Evolutionary conservation across 2,888 invertebrate genomes (phyloP).

Genomic region (Micoletzkya japonica): DNA sequence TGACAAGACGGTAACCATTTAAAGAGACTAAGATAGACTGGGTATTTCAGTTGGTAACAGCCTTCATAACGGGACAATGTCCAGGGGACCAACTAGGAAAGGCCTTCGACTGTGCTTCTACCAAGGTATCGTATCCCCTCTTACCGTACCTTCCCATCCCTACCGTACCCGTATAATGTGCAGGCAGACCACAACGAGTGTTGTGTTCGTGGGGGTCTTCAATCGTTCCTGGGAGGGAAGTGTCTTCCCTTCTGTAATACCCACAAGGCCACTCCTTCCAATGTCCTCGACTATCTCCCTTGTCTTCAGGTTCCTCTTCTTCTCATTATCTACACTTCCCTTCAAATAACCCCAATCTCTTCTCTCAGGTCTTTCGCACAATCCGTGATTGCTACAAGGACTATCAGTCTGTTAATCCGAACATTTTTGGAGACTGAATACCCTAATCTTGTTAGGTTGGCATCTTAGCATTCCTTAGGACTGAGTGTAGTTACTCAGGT

Average conservation of each 20-base stretch:
- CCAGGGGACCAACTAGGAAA: conserved; percentile 58
- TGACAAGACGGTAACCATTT: conserved; percentile 51
- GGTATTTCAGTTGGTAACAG: conserved; percentile 51
- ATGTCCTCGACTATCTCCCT: conserved; percentile 57
- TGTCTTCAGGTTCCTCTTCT: conserved; percentile 50
- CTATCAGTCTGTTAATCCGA: conserved; percentile 51
- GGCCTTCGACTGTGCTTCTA: conserved; percentile 59
- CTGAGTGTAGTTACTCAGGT: too few species aligned
- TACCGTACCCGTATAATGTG: too few species aligned
- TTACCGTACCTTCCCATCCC: too few species aligned
- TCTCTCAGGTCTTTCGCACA: conserved; percentile 40
- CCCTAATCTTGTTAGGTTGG: too few species aligned
- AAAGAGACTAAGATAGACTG: not conserved
- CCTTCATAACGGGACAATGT: conserved; percentile 57
- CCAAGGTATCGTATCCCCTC: conserved; percentile 36
- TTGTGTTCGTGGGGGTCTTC: conserved; percentile 49
- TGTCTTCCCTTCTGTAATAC: conserved; percentile 61
- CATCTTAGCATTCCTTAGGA: too few species aligned
- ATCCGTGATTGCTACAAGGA: conserved; percentile 48
- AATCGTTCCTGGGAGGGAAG: conserved; percentile 51
- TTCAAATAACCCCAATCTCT: too few species aligned
- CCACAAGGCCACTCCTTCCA: conserved; percentile 54
- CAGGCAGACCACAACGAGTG: conserved; percentile 51
- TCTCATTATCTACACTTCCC: not conserved
- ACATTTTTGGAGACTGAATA: conserved; percentile 58